Evolutionary conservation across 2,113 vertebrate species (phyloP).

Genomic region (Acanthisitta chloris): DNA sequence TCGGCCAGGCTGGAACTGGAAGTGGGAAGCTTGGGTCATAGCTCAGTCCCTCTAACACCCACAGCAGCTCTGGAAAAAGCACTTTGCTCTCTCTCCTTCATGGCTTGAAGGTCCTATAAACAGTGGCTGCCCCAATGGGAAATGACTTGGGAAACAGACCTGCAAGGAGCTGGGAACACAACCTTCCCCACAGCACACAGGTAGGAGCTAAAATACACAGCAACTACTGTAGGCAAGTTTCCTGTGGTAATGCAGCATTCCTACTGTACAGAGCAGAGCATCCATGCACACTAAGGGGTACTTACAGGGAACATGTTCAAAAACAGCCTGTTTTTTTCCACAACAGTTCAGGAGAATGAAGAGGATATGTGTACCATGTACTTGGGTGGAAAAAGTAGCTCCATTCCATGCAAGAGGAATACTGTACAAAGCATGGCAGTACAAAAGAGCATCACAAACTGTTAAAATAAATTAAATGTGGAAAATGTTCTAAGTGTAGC

Average conservation of each 20-base stretch:
- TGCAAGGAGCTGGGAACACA: neutral
- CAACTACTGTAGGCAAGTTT: neutral
- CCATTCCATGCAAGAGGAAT: neutral
- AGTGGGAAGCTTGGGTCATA: neutral
- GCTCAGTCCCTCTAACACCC: neutral
- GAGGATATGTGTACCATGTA: neutral
- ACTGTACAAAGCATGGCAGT: neutral
- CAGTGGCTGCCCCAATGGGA: neutral
- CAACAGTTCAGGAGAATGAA: neutral
- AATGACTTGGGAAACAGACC: neutral
- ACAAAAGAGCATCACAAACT: neutral
- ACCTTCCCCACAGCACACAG: neutral
- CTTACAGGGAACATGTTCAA: neutral
- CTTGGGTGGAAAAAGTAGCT: neutral
- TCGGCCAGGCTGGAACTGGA: accelerated
- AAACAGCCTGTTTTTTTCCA: neutral
- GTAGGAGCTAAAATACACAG: neutral
- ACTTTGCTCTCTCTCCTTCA: constrained; percentile 43
- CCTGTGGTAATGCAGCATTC: neutral
- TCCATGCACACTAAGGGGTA: neutral
- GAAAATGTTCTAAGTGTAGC: neutral
- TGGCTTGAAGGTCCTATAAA: neutral
- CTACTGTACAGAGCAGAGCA: neutral
- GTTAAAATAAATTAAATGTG: constrained; percentile 21
- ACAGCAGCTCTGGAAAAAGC: constrained; percentile 32